Evolutionary conservation across 2,888 invertebrate species (phyloP).

Genomic region (Drosophila rubida): DNA sequence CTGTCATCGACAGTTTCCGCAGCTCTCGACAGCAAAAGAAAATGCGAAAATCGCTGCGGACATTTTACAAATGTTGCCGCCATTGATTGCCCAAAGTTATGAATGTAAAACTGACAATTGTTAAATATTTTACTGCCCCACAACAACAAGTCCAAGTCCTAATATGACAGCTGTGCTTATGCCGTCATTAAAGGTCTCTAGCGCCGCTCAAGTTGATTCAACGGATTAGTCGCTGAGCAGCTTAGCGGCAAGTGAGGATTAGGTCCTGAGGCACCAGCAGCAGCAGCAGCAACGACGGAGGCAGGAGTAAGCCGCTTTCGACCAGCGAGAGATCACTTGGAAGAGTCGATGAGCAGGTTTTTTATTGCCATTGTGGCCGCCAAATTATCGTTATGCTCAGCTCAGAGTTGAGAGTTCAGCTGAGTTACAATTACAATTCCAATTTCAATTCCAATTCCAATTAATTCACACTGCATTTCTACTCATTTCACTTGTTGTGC

Average conservation of each 20-base stretch:
- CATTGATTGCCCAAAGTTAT: slow-evolving; percentile 14
- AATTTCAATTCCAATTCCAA: no score
- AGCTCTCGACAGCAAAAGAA: slow-evolving; percentile 22
- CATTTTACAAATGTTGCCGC: slow-evolving; percentile 68
- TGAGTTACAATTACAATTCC: no score
- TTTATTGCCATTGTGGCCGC: neutral
- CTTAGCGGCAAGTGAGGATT: slow-evolving; percentile 60
- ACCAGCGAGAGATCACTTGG: slow-evolving; percentile 21
- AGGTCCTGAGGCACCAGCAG: slow-evolving; percentile 10
- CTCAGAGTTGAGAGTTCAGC: no score
- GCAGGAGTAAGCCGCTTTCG: slow-evolving; percentile 29
- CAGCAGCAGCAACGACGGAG: no score
- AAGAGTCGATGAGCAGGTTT: slow-evolving; percentile 5
- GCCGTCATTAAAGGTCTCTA: slow-evolving; percentile 60
- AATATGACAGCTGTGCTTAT: slow-evolving; percentile 70
- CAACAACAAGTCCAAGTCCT: slow-evolving; percentile 28
- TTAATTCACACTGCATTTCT: no score
- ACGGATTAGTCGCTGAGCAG: slow-evolving; percentile 69
- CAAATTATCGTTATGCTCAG: neutral
- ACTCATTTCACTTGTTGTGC: no score
- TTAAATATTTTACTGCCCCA: slow-evolving; percentile 39
- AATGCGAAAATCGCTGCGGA: slow-evolving; percentile 59
- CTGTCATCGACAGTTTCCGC: slow-evolving; percentile 75
- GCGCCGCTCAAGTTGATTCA: slow-evolving; percentile 62
- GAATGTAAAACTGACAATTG: slow-evolving; percentile 44